A percentile compares a stretch with the other conserved stretches of the same genome.
Evolutionary conservation across 1,140 invertebrate genomes (phyloP).

Genomic region (Notospermus geniculatus): DNA sequence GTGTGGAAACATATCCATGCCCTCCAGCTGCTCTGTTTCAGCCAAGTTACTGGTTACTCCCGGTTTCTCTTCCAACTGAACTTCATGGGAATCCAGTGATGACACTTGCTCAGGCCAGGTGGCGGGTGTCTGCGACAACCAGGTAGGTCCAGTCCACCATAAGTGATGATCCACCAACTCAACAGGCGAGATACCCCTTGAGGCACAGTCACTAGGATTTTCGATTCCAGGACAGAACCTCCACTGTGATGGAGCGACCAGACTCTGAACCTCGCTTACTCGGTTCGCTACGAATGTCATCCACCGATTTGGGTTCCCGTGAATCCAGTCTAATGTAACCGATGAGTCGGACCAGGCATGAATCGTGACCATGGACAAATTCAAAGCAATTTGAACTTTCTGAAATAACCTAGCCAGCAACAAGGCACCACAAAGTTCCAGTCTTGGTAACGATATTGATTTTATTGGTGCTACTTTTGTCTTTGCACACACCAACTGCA

Average conservation of each 20-base stretch:
- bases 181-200: neutral
- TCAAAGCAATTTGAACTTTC: neutral
- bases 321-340: slow-evolving; percentile 1
- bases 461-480: slow-evolving; percentile 4
- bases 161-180: neutral
- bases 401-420: slow-evolving; percentile 4
- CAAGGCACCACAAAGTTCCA: neutral
- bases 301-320: neutral
- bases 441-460: neutral
- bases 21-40: too few relatives aligned
- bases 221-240: neutral
- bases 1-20: too few relatives aligned
- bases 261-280: neutral
- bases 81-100: too few relatives aligned
- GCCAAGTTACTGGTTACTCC: too few relatives aligned
- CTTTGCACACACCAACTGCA: neutral
- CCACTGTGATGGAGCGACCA: neutral
- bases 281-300: slow-evolving; percentile 1
- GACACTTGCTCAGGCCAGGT: slow-evolving; percentile 3
- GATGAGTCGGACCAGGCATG: slow-evolving; percentile 5
- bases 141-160: slow-evolving; percentile 2
- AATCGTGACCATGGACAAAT: neutral
- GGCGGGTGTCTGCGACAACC: neutral
- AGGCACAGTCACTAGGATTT: slow-evolving; percentile 3
- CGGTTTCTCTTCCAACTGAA: too few relatives aligned